Evolutionary conservation across 2,797 vertebrate genomes (phyloP), one percentile per base, ranked within the genome.

Genomic region (Anguilla obscura): DNA sequence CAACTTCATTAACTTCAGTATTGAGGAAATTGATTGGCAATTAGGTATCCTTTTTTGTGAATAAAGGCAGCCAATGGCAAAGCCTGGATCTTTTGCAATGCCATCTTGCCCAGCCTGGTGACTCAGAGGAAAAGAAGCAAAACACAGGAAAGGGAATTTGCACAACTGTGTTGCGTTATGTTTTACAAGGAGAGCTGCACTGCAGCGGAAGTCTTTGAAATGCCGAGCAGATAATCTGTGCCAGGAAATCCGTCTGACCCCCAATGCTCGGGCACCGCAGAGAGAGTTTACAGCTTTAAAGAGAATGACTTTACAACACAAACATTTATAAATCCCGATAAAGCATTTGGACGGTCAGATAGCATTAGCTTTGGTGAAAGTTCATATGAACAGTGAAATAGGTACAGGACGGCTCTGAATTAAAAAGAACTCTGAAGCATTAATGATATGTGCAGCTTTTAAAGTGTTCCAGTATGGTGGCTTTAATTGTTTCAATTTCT

Each of bases 81-180:
- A 76, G 12, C 30, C 14, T 16, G 56, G 50, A 52, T 16, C 58
- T 88, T 86, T 24, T 84, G 86, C 63, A 79, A 36, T 24, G 45
- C 69, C 83, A 56, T 89, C 91, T 86, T 84, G 52, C 91, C 85
- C 79, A 83, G 33, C 52, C 91, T 90, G 86, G 93, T 92, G 92
- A 94, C 89, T 93, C 91, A 92, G 79, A 88, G 89, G 90, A 90
- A 90, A 92, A 9, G 89, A 93, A 91, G 91, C 80, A 90, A 92
- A 93, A 92, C 50, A 88, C 90, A 92, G 91, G 90, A 94, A 93
- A 92, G 89, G 88, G 63, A 91, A 87, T 90, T 86, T 89, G 85
- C 50, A 88, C 87, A 89, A 90, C 63, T 88, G 36, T n/a, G 76
- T 16, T 76, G 87, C 52, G 90, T 86, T 83, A 79, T 85, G 86